Conservation (phyloP, 1,140 invertebrate genomes). For the Sycophaga agraensis region DNA sequence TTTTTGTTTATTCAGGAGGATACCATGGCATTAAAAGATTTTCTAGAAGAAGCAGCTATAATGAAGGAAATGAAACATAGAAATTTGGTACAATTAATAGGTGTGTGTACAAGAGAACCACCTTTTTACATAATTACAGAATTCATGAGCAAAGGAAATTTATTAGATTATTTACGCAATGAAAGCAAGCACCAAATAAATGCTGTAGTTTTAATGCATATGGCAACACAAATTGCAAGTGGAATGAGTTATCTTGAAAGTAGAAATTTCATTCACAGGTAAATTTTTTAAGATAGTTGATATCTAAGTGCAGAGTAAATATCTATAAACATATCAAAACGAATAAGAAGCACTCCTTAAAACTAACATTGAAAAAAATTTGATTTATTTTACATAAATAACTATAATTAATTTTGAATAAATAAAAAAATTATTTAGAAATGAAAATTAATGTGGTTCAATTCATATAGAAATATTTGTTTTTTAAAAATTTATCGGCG, state of each 20-base stretch:
- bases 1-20: constrained; percentile 72
- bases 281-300: constrained; percentile 27
- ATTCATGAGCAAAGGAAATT: constrained; percentile 98
- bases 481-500: too few relatives aligned
- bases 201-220: constrained; percentile 95
- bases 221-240: constrained; percentile 98
- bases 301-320: neutral
- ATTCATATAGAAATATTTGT: too few relatives aligned
- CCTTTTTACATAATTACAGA: constrained; percentile 99
- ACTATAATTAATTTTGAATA: neutral
- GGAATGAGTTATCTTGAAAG: constrained; percentile 99
- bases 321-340: too few relatives aligned
- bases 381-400: too few relatives aligned
- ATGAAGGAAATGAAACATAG: constrained; percentile 99
- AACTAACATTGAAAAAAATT: too few relatives aligned
- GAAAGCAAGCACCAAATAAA: constrained; percentile 87
- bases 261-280: constrained; percentile 95
- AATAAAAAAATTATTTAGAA: neutral
- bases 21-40: constrained; percentile 99
- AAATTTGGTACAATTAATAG: constrained; percentile 95
- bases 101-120: constrained; percentile 95
- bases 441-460: too few relatives aligned
- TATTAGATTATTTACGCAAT: constrained; percentile 92
- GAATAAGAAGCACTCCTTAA: too few relatives aligned
- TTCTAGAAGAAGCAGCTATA: constrained; percentile 96